Conservation (phyloP, 37 sponge, comb jelly and placozoan genomes). For the Haliclona indistincta region DNA sequence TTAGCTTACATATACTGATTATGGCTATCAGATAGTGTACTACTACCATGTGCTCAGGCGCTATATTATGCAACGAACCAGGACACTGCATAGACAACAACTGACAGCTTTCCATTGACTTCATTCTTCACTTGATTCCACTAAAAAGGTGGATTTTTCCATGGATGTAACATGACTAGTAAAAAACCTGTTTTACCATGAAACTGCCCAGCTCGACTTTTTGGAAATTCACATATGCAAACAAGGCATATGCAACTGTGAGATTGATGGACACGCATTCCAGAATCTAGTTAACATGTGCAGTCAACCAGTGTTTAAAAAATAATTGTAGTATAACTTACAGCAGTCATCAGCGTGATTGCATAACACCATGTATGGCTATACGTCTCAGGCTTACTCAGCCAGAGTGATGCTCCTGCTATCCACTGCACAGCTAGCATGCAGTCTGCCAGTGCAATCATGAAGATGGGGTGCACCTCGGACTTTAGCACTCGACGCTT, state of each 20-base stretch:
- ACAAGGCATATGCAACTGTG: background rate
- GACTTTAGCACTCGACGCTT: background rate
- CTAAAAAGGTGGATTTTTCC: no score
- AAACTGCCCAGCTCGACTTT: background rate
- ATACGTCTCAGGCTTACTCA: background rate
- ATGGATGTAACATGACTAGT: no score
- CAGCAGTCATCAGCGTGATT: constrained; percentile 9
- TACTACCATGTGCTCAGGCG: no score
- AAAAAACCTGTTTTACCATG: no score
- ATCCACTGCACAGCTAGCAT: constrained; percentile 16
- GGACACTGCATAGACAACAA: no score
- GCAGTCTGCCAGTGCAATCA: constrained; percentile 12
- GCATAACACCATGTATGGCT: background rate
- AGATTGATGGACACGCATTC: background rate
- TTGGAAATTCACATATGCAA: background rate
- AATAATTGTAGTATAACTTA: background rate
- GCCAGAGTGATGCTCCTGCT: background rate
- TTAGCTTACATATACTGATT: no score
- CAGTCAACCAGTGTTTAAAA: no score
- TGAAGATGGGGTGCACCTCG: constrained; percentile 23
- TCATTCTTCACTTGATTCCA: no score
- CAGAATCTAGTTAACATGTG: background rate
- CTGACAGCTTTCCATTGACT: no score
- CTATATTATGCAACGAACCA: no score
- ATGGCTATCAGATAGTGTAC: no score